Evolutionary conservation across 1,140 invertebrate genomes (phyloP).

Genomic region (Sitobion miscanthi): DNA sequence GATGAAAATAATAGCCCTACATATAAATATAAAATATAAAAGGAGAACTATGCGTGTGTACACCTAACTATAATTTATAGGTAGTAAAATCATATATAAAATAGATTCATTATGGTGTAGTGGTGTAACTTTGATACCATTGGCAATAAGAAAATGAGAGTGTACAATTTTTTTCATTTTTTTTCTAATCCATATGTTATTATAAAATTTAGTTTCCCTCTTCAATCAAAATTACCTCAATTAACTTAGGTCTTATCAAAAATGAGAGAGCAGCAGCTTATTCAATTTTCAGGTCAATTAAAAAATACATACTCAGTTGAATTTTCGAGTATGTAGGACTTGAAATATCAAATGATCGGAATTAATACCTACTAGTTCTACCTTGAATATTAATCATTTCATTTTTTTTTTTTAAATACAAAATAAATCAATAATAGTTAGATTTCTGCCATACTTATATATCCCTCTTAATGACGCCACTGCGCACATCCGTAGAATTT

Average conservation of each 20-base stretch:
- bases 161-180: too few relatives aligned
- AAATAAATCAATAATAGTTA: background rate
- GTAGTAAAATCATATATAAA: too few relatives aligned
- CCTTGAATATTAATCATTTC: background rate
- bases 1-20: too few relatives aligned
- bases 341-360: background rate
- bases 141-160: too few relatives aligned
- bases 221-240: background rate
- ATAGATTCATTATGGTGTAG: too few relatives aligned
- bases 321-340: background rate
- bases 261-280: background rate
- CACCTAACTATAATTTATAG: too few relatives aligned
- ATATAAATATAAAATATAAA: too few relatives aligned
- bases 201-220: background rate
- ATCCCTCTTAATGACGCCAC: background rate
- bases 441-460: too few relatives aligned
- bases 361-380: background rate
- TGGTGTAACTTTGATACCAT: too few relatives aligned
- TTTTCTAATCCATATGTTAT: too few relatives aligned
- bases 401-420: background rate
- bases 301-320: background rate
- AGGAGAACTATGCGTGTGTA: too few relatives aligned
- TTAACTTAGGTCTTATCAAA: background rate
- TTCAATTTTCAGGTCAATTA: too few relatives aligned
- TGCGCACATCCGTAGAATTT: background rate